Evolutionary conservation across 1,140 invertebrate genomes (phyloP), one percentile per base, ranked within the genome.

Genomic region (Yoshiicerus persimilis): DNA sequence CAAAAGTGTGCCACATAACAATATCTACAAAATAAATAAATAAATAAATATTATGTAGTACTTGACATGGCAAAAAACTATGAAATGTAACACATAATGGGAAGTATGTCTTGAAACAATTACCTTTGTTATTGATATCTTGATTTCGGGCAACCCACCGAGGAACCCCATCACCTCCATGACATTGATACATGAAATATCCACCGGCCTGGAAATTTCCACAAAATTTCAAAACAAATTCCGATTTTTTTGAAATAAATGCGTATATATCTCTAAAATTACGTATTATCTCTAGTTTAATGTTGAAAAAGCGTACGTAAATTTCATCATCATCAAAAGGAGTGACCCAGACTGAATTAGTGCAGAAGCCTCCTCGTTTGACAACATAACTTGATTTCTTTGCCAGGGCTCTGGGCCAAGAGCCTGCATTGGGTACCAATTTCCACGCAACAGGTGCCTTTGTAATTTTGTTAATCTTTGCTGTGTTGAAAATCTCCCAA

Each of bases 41-140:
- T 36, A n/a, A 11, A 11, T 34, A 27, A 30, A 41, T 2, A 41
- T 11, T 41, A 41, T 41, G 10, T 9, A 4, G 10, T 41, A 2
- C 9, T 11, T 41, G 39, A 41, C 2, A 41, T 41, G 2, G 9
- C 1, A 3, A 41, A 11, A 1, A 41, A 41, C 16, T 41, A 41
- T n/a, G n/a, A 10, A 41, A 41, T 11, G 16, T 4, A 6, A 41
- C 4, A 4, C 2, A 11, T 13, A 11, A 11, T 11, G 39, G 87
- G 11, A 90, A n/a, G n/a, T n/a, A n/a, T n/a, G n/a, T n/a, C n/a
- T n/a, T n/a, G n/a, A n/a, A n/a, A n/a, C n/a, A n/a, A n/a, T n/a
- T 88, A 83, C 89, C 89, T 47, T 86, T 87, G 38, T 90, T 86
- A 16, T 87, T 80, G 30, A 86, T 87, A 38, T 89, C 80, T 11